Percentiles rank a stretch among this genome's conserved stretches.
phyloP scores from a whole-genome alignment of 2,797 vertebrate species.

The Acipenser transmontanus region DNA sequence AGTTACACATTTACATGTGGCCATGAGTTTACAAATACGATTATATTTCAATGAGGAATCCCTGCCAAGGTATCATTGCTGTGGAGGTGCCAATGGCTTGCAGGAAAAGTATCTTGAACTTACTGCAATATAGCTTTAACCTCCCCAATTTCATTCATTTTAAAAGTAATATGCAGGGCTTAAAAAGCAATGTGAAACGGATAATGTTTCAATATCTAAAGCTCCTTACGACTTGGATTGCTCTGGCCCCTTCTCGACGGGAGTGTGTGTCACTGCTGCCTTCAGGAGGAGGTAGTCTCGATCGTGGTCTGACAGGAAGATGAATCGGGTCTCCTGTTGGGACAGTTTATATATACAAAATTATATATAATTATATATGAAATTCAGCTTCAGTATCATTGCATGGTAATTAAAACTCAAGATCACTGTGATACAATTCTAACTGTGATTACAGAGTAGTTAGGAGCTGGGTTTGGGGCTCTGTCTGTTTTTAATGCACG shows the following conservation, averaged over 20 bases:
- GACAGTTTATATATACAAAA: too few species aligned
- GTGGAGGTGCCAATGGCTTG: too few species aligned
- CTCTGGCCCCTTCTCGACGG: constrained; percentile 44
- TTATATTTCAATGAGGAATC: too few species aligned
- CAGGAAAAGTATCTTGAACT: too few species aligned
- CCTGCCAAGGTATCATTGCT: too few species aligned
- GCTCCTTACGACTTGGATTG: constrained; percentile 24
- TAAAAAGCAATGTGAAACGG: not conserved
- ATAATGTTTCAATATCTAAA: not conserved
- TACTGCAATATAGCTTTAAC: too few species aligned
- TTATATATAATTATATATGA: too few species aligned
- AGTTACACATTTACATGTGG: not conserved
- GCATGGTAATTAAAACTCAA: not conserved
- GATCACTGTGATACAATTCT: not conserved
- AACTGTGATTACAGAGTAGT: too few species aligned
- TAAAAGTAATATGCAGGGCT: not conserved
- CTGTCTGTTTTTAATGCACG: too few species aligned
- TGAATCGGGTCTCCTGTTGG: constrained; percentile 60
- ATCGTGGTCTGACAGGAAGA: constrained; percentile 70
- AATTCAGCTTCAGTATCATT: not conserved
- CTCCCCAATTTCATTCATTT: too few species aligned
- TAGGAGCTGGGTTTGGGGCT: too few species aligned
- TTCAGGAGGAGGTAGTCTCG: constrained; percentile 66
- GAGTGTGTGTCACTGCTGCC: constrained; percentile 46
- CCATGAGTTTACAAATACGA: too few species aligned